These are phyloP conservation scores for Oncorhynchus clarkii DNA, from an alignment of 2,113 vertebrate species.

Conservation along the genomic window DNA sequence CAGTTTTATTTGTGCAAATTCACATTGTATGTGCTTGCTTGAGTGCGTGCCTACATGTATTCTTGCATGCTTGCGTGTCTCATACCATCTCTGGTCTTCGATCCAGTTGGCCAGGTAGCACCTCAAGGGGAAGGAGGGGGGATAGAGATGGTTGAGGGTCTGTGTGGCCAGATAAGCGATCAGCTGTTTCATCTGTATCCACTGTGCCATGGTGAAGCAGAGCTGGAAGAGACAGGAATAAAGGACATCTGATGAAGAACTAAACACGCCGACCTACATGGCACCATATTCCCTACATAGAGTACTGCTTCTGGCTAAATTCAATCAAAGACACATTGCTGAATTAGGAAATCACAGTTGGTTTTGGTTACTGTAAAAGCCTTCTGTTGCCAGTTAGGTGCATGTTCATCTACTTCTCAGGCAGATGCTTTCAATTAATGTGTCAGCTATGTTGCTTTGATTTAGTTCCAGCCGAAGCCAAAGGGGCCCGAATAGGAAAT, in stretches of 20 bases:
- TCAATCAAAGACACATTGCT: neutral
- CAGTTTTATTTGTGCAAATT: too few species aligned
- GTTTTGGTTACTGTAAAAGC: too few species aligned
- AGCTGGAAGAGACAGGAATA: constrained; percentile 29
- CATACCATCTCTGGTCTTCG: constrained; percentile 73
- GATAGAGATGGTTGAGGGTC: constrained; percentile 65
- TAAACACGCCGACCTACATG: neutral
- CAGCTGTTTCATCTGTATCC: constrained; percentile 66
- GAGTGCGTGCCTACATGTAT: neutral
- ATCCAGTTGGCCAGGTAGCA: constrained; percentile 73
- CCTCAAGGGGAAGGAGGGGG: constrained; percentile 69
- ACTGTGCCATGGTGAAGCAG: constrained; percentile 70
- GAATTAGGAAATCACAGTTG: too few species aligned
- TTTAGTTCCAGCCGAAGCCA: neutral
- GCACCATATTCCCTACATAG: neutral
- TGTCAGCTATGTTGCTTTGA: neutral
- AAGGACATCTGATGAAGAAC: neutral
- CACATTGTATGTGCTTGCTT: neutral
- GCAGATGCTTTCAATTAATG: too few species aligned
- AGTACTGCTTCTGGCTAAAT: neutral
- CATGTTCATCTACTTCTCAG: too few species aligned
- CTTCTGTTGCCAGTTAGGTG: too few species aligned
- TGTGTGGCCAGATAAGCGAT: constrained; percentile 54
- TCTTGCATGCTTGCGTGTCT: neutral
- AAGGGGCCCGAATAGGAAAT: too few species aligned